Evolutionary conservation across 2,888 invertebrate genomes (phyloP), one percentile per base, ranked within the genome.

Genomic region (Drosophila monieri): DNA sequence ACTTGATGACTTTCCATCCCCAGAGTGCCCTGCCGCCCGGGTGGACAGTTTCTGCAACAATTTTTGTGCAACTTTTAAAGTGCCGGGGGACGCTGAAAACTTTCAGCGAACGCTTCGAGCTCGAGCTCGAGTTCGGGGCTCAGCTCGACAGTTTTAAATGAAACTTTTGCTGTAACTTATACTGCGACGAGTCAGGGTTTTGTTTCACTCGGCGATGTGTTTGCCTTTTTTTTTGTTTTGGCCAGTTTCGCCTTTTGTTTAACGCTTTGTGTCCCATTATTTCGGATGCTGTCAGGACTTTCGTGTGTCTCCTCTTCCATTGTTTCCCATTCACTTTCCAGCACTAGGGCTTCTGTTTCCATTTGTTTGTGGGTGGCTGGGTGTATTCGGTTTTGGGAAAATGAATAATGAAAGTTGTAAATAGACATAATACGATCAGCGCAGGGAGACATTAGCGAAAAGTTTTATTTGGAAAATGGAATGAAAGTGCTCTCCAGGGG

Each of bases 181-280:
- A 73, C 66, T 55, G 54, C 55, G 66, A 53, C 73, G 58, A 73
- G 58, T 41, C 59, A 44, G 46, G 41, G 52, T 60, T 47, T 59
- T 48, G 53, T 43, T 64, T 60, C 52, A 14, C 27, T 62, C 32
- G 27, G 32, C 14, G 23, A 15, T 41, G 4, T 30, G 32, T 58
- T 23, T 27, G 21, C 9, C 3, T 27, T 27, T 56, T 49, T 56
- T 49, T 30, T 27, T 51, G 14, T 49, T 54, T 44, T 58, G 9
- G 9, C 23, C 47, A 57, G 21, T 37, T 58, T 54, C 23, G 15
- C 25, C 47, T 51, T 58, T 72, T 71, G 66, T 60, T 76, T 59
- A 76, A 75, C 57, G 64, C 57, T 74, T 78, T 72, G 59, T 67
- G 54, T 55, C 59, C 68, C 77, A 64, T 78, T 75, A 67, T 74